Percentiles rank a stretch among this genome's conserved stretches.
phyloP scores from a whole-genome alignment of 1,140 invertebrate genomes.

The Drosophila navojoa region DNA sequence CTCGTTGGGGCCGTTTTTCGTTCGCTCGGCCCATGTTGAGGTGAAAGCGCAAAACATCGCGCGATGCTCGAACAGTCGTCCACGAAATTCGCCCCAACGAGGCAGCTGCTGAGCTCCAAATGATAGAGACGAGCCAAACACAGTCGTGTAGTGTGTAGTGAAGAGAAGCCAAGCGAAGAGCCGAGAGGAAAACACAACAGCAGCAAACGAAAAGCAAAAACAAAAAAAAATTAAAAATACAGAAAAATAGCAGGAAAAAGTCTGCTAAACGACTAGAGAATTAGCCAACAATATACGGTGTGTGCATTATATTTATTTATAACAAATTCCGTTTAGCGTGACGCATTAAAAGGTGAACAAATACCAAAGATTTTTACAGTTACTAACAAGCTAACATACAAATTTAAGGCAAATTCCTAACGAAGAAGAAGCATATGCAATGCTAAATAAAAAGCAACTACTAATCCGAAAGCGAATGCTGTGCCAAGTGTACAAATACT shows the following conservation, averaged over 20 bases:
- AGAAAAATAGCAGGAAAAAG: conserved; percentile 40
- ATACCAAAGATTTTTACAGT: conserved; percentile 3
- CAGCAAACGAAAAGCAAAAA: background rate
- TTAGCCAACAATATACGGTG: conserved; percentile 37
- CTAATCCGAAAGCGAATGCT: conserved; percentile 58
- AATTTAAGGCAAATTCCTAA: conserved; percentile 2
- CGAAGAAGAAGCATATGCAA: conserved; percentile 30
- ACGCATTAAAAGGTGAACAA: conserved; percentile 58
- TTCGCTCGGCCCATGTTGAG: conserved; percentile 23
- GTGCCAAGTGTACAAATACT: conserved; percentile 73
- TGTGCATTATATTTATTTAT: conserved; percentile 47
- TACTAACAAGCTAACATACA: conserved; percentile 23
- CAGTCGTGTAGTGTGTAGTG: conserved; percentile 51
- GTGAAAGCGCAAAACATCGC: conserved; percentile 53
- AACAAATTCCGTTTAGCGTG: conserved; percentile 46
- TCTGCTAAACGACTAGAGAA: conserved; percentile 39
- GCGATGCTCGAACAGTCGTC: conserved; percentile 56
- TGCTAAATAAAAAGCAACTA: conserved; percentile 31
- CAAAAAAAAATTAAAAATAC: conserved; percentile 22
- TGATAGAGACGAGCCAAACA: conserved; percentile 40
- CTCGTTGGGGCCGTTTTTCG: background rate
- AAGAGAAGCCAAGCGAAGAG: conserved; percentile 65
- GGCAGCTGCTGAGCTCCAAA: conserved; percentile 56
- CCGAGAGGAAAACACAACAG: conserved; percentile 47
- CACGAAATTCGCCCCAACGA: conserved; percentile 73